A percentile compares a stretch with the other conserved stretches of the same genome.
These are phyloP conservation scores for Zaprionus africanus DNA, from an alignment of 1,140 invertebrate genomes.

Conservation along the genomic window DNA sequence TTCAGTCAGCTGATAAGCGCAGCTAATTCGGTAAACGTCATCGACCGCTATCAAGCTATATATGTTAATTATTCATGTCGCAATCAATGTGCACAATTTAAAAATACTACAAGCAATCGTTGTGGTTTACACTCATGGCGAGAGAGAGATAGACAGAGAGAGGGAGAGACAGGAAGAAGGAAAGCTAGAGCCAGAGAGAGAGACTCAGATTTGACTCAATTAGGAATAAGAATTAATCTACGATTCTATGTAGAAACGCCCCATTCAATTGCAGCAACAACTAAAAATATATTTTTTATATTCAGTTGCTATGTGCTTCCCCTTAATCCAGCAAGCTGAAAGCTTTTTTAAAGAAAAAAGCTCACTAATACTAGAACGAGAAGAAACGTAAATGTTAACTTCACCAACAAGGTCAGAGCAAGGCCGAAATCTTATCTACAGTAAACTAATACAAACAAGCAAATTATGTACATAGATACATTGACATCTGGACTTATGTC, in stretches of 20 bases:
- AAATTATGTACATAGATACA: neutral
- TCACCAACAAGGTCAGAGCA: constrained; percentile 23
- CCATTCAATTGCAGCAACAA: neutral
- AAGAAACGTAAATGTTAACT: neutral
- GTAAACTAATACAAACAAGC: neutral
- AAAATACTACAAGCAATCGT: neutral
- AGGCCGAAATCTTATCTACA: constrained; percentile 41
- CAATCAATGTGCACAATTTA: neutral
- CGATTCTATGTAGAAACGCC: constrained; percentile 18
- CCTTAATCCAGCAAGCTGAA: no score
- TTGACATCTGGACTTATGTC: neutral
- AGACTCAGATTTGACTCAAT: neutral
- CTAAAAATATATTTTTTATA: neutral
- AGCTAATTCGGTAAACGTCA: constrained; percentile 20
- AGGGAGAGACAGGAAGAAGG: no score
- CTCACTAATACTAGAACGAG: neutral
- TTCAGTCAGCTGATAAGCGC: neutral
- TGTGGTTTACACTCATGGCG: neutral
- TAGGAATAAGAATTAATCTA: neutral
- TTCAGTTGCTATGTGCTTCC: neutral
- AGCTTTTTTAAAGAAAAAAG: neutral
- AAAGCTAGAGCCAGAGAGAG: no score
- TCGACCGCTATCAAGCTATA: constrained; percentile 10
- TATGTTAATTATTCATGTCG: constrained; percentile 28
- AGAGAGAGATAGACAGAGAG: neutral